phyloP scores from a whole-genome alignment of 2,113 vertebrate species.

The Probosciger aterrimus region DNA sequence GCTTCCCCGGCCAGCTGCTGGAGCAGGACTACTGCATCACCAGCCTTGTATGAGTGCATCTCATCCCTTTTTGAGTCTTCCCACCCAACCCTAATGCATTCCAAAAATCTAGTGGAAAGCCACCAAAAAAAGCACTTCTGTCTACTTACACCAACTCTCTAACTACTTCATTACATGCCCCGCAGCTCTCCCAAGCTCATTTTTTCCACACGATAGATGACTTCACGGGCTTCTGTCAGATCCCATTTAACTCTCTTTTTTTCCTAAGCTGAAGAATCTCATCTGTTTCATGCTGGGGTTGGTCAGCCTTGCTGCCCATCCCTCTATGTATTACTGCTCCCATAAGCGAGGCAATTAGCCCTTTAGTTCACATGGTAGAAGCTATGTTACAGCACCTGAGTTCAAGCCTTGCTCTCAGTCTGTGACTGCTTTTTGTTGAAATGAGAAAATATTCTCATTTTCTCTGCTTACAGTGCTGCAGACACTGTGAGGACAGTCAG shows the following conservation, averaged over 20 bases:
- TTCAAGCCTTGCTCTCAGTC: not conserved
- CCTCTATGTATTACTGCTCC: fast-evolving
- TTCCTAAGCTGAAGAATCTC: not conserved
- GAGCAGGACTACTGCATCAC: not conserved
- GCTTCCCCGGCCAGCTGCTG: not conserved
- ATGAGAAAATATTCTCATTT: not conserved
- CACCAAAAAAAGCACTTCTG: not conserved
- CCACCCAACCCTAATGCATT: fast-evolving
- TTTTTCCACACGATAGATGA: not conserved
- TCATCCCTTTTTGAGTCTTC: not conserved
- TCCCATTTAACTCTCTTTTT: not conserved
- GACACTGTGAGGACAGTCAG: not conserved
- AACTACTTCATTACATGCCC: not conserved
- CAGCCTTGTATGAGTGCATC: not conserved
- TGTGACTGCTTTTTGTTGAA: not conserved
- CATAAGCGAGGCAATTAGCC: not conserved
- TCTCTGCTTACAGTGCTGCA: not conserved
- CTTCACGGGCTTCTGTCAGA: not conserved
- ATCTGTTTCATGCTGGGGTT: not conserved
- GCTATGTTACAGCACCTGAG: fast-evolving
- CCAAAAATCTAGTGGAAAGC: not conserved
- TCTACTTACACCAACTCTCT: not conserved
- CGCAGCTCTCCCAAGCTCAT: not conserved
- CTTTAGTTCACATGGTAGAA: not conserved
- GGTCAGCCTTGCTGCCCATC: not conserved